Percentiles rank a stretch among this genome's conserved stretches.
Evolutionary conservation across 2,113 vertebrate species (phyloP).

Genomic region (Syngnathoides biaculeatus): DNA sequence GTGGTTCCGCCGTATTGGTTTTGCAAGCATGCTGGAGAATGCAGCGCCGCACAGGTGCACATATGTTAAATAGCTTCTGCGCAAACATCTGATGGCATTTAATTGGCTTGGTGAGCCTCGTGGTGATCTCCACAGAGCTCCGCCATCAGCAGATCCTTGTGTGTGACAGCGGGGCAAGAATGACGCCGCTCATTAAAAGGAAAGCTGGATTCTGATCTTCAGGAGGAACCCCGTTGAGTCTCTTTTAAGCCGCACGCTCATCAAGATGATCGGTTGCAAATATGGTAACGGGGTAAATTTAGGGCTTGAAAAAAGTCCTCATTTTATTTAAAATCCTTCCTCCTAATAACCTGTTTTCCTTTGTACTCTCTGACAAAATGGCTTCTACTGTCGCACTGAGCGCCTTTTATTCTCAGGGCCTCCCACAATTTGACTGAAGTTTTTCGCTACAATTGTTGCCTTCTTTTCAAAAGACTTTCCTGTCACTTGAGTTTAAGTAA

Average conservation of each 20-base stretch:
- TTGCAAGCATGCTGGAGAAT: not conserved
- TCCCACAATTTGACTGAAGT: conserved; percentile 59
- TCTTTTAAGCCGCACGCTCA: conserved; percentile 54
- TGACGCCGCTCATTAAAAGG: conserved; percentile 70
- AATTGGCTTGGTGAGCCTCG: conserved; percentile 58
- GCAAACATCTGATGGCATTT: conserved; percentile 39
- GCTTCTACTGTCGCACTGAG: conserved; percentile 47
- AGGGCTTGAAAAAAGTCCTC: conserved; percentile 63
- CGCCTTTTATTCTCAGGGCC: conserved; percentile 59
- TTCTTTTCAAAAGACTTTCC: conserved; percentile 47
- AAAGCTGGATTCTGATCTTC: conserved; percentile 56
- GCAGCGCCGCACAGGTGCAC: not conserved
- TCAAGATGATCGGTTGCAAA: conserved; percentile 67
- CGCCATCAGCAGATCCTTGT: conserved; percentile 55
- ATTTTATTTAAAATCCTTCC: conserved; percentile 56
- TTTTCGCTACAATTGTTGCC: conserved; percentile 42
- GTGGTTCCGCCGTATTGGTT: not conserved
- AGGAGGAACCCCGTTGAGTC: conserved; percentile 59
- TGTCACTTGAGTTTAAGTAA: conserved; percentile 55
- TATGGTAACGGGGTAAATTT: conserved; percentile 65
- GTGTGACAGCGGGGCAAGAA: conserved; percentile 55
- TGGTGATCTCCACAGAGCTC: conserved; percentile 56
- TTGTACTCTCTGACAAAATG: conserved; percentile 69
- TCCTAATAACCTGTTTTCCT: conserved; percentile 69
- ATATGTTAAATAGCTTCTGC: conserved; percentile 15